Percentiles rank a stretch among this genome's conserved stretches.
Conservation (phyloP, 2,888 invertebrate species). For the Microplitis deprimator region DNA sequence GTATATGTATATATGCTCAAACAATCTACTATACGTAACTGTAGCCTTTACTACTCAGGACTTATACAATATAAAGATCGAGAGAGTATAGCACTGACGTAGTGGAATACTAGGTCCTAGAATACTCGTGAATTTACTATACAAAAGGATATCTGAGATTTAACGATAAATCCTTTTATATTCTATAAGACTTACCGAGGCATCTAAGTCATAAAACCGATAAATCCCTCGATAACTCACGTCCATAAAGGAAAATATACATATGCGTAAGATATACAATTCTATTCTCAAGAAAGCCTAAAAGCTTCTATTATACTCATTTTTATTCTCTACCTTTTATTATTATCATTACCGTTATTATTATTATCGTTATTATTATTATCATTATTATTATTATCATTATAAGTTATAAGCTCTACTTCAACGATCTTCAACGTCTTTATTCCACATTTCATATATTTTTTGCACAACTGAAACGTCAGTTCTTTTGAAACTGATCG, state of each 20-base stretch:
- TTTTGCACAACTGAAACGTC: neutral
- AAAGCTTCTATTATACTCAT: slow-evolving; percentile 10
- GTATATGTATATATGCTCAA: slow-evolving; percentile 46
- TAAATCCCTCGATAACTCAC: slow-evolving; percentile 47
- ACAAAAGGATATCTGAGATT: slow-evolving; percentile 48
- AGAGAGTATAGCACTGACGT: slow-evolving; percentile 23
- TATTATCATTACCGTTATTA: neutral
- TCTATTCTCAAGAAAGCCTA: slow-evolving; percentile 8
- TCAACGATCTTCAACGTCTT: neutral
- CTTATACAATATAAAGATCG: neutral
- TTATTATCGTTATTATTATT: neutral
- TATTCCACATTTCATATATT: neutral
- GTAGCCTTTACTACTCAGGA: neutral
- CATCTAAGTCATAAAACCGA: slow-evolving; percentile 46
- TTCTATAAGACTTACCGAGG: slow-evolving; percentile 35
- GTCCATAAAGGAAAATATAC: slow-evolving; percentile 39
- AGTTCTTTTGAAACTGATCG: neutral
- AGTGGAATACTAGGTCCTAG: slow-evolving; percentile 15
- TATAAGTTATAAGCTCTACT: neutral
- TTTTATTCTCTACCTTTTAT: neutral
- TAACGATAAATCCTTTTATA: slow-evolving; percentile 50
- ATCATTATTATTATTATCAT: neutral
- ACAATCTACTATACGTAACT: neutral
- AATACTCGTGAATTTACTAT: slow-evolving; percentile 20
- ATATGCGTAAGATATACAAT: slow-evolving; percentile 34